Percentiles rank a stretch among this genome's conserved stretches.
Evolutionary conservation across 2,888 invertebrate species (phyloP).

Genomic region (Camponotus fellah): DNA sequence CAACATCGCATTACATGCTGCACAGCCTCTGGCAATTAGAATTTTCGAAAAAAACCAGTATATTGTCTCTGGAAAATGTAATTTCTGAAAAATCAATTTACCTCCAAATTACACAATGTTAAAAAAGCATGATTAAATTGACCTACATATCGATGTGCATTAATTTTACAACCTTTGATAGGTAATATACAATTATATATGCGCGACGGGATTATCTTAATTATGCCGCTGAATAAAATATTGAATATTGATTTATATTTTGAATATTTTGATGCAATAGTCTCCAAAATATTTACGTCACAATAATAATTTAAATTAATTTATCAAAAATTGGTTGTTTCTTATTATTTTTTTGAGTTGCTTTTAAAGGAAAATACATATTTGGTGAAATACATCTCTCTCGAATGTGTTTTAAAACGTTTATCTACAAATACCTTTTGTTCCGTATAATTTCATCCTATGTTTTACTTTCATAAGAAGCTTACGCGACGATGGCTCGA

Average conservation of each 20-base stretch:
- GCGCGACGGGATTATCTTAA: background rate
- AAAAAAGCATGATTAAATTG: background rate
- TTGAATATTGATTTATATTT: background rate
- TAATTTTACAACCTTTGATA: background rate
- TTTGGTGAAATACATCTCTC: background rate
- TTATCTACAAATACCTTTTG: conserved; percentile 19
- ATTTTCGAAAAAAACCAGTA: background rate
- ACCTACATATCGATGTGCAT: conserved; percentile 5
- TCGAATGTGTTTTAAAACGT: background rate
- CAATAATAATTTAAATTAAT: background rate
- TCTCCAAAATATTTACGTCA: background rate
- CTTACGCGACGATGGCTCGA: conserved; percentile 13
- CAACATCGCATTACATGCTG: background rate
- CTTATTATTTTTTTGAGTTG: background rate
- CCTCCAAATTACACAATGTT: background rate
- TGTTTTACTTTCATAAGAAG: conserved; percentile 40
- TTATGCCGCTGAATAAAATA: background rate
- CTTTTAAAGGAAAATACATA: background rate
- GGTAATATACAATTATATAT: background rate
- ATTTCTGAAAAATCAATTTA: background rate
- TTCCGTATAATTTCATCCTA: conserved; percentile 26
- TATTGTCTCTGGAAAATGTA: background rate
- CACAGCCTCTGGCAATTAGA: background rate
- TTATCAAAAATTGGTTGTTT: background rate
- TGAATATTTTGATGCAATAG: background rate